These are phyloP conservation scores for Strigops habroptila DNA, from an alignment of 2,113 vertebrate genomes.

Conservation along the genomic window DNA sequence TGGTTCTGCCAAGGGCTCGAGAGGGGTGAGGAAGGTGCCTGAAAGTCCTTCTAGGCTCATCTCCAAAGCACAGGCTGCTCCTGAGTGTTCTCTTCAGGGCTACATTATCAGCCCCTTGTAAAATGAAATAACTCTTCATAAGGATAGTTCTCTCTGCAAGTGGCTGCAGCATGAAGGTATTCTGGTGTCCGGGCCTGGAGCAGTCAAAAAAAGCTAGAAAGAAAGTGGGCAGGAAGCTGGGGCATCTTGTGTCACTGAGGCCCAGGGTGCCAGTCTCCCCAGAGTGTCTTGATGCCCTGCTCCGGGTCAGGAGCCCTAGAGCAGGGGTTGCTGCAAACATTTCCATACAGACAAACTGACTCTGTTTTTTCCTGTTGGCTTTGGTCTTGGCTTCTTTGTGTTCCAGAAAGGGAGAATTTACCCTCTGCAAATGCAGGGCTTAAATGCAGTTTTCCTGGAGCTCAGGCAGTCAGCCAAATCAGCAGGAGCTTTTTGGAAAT, in stretches of 20 bases:
- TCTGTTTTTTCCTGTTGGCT: slow-evolving; percentile 7
- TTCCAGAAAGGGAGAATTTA: slow-evolving; percentile 24
- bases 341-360: not conserved
- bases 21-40: not conserved
- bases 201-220: not conserved
- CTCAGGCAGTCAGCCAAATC: slow-evolving; percentile 11
- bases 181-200: not conserved
- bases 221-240: not conserved
- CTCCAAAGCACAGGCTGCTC: not conserved
- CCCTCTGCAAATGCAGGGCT: not conserved
- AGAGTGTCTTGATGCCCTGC: not conserved
- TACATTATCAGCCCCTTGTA: not conserved
- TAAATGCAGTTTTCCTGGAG: slow-evolving; percentile 21
- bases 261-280: not conserved
- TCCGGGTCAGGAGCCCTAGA: not conserved
- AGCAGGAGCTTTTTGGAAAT: slow-evolving; percentile 34
- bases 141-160: not conserved
- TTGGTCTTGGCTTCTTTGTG: not conserved
- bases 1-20: not conserved
- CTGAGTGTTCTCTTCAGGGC: not conserved
- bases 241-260: not conserved
- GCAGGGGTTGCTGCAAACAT: not conserved
- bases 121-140: not conserved
- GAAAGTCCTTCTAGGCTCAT: not conserved
- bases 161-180: not conserved